Conservation (phyloP, 2,797 vertebrate genomes). For the Pogonophryne albipinna region DNA sequence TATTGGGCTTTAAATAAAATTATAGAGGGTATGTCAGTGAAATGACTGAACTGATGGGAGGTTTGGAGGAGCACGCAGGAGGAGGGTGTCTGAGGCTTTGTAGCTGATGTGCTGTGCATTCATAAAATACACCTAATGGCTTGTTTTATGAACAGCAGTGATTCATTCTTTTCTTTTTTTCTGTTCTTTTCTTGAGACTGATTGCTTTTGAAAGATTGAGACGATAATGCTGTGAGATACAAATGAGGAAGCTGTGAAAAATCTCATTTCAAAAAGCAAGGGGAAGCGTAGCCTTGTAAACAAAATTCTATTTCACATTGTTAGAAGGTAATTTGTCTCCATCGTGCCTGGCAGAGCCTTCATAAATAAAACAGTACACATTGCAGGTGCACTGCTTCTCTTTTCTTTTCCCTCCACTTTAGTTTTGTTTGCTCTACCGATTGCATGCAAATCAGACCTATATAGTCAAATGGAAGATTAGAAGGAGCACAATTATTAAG, state of each 20-base stretch:
- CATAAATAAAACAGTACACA: conserved; percentile 87
- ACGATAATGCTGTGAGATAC: conserved; percentile 83
- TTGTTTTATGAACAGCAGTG: conserved; percentile 74
- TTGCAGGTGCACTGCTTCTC: conserved; percentile 75
- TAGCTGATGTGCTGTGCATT: conserved; percentile 60
- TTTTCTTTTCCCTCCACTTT: conserved; percentile 59
- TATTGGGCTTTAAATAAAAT: conserved; percentile 67
- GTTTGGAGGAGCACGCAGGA: conserved; percentile 27
- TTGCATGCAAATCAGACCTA: conserved; percentile 67
- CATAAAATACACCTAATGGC: conserved; percentile 77
- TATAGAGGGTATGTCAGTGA: conserved; percentile 37
- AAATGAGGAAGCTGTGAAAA: conserved; percentile 84
- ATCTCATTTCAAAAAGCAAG: conserved; percentile 85
- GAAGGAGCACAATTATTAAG: conserved; percentile 43
- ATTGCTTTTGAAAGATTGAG: conserved; percentile 85
- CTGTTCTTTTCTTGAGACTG: conserved; percentile 71
- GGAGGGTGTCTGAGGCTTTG: conserved; percentile 15
- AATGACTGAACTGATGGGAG: conserved; percentile 55
- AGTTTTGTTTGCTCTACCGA: conserved; percentile 59
- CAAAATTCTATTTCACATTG: conserved; percentile 89
- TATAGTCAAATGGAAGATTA: conserved; percentile 52
- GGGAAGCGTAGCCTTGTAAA: conserved; percentile 85
- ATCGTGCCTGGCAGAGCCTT: conserved; percentile 81
- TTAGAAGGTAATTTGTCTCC: conserved; percentile 90
- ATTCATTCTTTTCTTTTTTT: conserved; percentile 64